These are phyloP conservation scores for Mirza zaza DNA, from an alignment of 2,113 vertebrate species.

Conservation along the genomic window DNA sequence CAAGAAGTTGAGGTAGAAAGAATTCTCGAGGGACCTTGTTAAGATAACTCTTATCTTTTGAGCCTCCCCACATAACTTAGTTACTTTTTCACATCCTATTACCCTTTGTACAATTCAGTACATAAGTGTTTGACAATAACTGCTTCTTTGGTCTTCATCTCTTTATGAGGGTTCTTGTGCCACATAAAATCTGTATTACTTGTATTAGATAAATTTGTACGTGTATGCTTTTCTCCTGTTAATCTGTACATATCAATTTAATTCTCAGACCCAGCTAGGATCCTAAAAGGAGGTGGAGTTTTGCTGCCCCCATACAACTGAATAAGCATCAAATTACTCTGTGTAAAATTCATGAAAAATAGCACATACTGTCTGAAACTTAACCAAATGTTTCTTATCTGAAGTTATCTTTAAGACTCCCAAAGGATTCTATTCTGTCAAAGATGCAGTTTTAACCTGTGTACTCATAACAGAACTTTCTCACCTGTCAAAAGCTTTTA, in stretches of 20 bases:
- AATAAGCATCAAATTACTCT: not conserved
- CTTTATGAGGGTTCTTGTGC: not conserved
- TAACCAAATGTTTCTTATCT: not conserved
- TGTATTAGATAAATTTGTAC: not conserved
- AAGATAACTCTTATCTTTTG: not conserved
- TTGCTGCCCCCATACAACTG: not conserved
- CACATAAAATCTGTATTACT: not conserved
- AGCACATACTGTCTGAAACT: not conserved
- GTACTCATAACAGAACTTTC: not conserved
- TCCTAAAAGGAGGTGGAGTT: not conserved
- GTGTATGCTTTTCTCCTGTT: not conserved
- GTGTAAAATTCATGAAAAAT: slow-evolving; percentile 9
- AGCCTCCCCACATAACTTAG: not conserved
- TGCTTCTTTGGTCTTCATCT: not conserved
- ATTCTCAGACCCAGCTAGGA: not conserved
- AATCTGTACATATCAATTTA: not conserved
- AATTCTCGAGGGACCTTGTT: not conserved
- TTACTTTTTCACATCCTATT: not conserved
- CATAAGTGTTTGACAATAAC: not conserved
- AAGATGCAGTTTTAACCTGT: not conserved
- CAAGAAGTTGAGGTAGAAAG: not conserved
- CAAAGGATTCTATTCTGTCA: not conserved
- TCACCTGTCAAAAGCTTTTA: not conserved
- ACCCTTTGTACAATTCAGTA: not conserved
- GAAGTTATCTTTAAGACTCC: not conserved